Base-by-base conservation (phyloP, 2,113 vertebrate genomes). In the Microcebus ravelobensis region DNA sequence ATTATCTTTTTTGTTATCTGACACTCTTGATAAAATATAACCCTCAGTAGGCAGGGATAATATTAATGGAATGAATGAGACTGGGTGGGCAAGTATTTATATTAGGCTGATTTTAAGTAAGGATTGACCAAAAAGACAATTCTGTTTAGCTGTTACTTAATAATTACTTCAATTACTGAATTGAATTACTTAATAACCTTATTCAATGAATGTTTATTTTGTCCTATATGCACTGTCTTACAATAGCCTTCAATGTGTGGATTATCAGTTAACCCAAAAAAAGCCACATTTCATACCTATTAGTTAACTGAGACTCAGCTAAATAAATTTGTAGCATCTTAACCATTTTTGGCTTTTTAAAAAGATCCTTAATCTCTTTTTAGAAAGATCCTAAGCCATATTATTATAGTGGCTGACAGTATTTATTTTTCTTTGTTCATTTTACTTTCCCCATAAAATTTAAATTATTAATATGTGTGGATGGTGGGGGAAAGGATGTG, bases 31-130 rank as follows among this genome's bases (percentile, higher is more conserved):
- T 42, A 59, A n/a, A 88, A 48, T 12, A 76, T 57, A 42, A 83
- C 45, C 17, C 36, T 76, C 2, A 4, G 36, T 84, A 48, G 57
- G n/a, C n/a, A 76, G 39, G 39, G 14, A 50, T 27, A 71, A 61
- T 50, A 87, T 76, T 88, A 74, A 59, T 11, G 65, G 68, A 82
- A 92, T 80, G 21, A 48, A 11, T 95, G 39, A 50, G 73, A 73
- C 55, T 92, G 34, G 48, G 8, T 67, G 39, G 15, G n/a, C 15
- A 83, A n/a, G 6, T 39, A 57, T 93, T 86, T 91, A 65, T 93
- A 86, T 86, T 95, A 42, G 67, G 45, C 31, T 87, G 55, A 87
- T 87, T 87, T 95, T 70, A 59, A 83, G 70, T 93, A 84, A 89
- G 17, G 20, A 34, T 61, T n/a, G 21, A 83, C 27, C 25, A 45